Conservation (phyloP, 2,888 invertebrate species). For the Emmelina monodactyla region DNA sequence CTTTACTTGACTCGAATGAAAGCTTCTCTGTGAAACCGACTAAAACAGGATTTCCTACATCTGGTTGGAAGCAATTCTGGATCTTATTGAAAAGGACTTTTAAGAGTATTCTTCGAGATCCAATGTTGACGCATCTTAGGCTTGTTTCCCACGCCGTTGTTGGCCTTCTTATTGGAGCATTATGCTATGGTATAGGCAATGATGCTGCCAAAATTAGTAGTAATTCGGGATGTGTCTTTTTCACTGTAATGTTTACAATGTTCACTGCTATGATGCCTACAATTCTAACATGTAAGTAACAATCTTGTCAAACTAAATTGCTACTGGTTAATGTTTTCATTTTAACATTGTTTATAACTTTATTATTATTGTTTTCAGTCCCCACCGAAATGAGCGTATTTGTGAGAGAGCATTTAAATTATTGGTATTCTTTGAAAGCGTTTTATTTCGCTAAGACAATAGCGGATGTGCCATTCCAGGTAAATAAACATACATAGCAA, state of each 20-base stretch:
- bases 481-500: conserved; percentile 56
- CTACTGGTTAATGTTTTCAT: background rate
- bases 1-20: conserved; percentile 75
- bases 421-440: conserved; percentile 97
- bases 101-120: conserved; percentile 81
- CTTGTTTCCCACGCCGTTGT: conserved; percentile 87
- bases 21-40: conserved; percentile 72
- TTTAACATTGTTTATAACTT: background rate
- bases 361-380: conserved; percentile 69
- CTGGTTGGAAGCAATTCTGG: conserved; percentile 85
- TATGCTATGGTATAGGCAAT: conserved; percentile 92
- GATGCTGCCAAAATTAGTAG: conserved; percentile 94
- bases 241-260: conserved; percentile 95
- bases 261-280: conserved; percentile 99
- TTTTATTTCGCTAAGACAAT: conserved; percentile 97
- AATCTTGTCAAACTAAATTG: background rate
- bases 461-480: conserved; percentile 96
- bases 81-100: conserved; percentile 87
- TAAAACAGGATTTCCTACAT: conserved; percentile 80
- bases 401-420: conserved; percentile 93
- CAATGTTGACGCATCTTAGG: conserved; percentile 89
- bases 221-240: conserved; percentile 95
- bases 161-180: conserved; percentile 89
- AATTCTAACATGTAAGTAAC: conserved; percentile 91
- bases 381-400: conserved; percentile 96